Percentiles rank a stretch among this genome's conserved stretches.
phyloP scores from a whole-genome alignment of 2,888 invertebrate genomes.

The Plagodis pulveraria region DNA sequence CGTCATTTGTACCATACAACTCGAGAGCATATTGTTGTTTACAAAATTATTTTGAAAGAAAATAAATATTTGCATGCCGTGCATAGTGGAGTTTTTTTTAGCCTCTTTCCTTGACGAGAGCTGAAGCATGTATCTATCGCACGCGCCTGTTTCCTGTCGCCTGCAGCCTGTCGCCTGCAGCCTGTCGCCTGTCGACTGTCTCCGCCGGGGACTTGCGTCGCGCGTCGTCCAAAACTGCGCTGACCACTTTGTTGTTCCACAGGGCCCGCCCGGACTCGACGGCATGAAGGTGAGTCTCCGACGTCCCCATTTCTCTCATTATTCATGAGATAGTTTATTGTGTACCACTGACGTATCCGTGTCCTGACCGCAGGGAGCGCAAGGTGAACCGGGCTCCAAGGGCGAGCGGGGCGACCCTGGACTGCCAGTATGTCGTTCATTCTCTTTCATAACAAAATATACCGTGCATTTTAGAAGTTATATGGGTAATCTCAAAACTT shows the following conservation, averaged over 20 bases:
- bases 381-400: constrained; percentile 96
- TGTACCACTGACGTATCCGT: constrained; percentile 24
- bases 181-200: constrained; percentile 4
- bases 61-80: constrained; percentile 81
- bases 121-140: not conserved
- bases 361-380: constrained; percentile 92
- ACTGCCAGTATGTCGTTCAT: constrained; percentile 90
- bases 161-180: constrained; percentile 3
- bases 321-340: not conserved
- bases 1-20: constrained; percentile 80
- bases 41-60: constrained; percentile 79
- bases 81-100: constrained; percentile 64
- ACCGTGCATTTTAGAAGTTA: not conserved
- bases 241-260: constrained; percentile 82
- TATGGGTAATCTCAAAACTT: constrained; percentile 17
- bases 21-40: constrained; percentile 78
- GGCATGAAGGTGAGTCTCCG: constrained; percentile 94
- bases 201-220: constrained; percentile 11
- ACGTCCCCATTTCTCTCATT: constrained; percentile 8
- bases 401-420: constrained; percentile 97
- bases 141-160: constrained; percentile 18
- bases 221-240: constrained; percentile 19
- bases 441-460: constrained; percentile 1
- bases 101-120: constrained; percentile 12
- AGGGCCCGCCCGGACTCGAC: constrained; percentile 97